Evolutionary conservation across 2,113 vertebrate species (phyloP), one percentile per base, ranked within the genome.

Genomic region (Damaliscus lunatus): DNA sequence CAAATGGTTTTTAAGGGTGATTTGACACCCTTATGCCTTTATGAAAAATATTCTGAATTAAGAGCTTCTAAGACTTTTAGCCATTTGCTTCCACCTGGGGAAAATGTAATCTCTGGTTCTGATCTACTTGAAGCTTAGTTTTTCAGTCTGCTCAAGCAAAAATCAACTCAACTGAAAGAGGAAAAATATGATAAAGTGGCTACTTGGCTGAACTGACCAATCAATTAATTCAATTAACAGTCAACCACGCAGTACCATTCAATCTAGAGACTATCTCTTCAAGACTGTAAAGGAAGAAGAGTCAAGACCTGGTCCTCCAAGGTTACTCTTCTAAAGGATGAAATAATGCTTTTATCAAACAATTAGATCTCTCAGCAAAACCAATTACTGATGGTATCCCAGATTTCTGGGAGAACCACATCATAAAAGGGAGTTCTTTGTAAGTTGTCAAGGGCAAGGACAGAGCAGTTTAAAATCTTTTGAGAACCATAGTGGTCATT

Each of bases 311-410:
- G 50, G 96, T 95, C 71, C 87, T 88, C 91, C 97, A 98, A 98
- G 94, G 96, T 98, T 91, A 92, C 71, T 90, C 80, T 81, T 97
- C 95, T 98, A 97, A 96, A 95, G 89, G 48, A 96, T 97, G 94
- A 98, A 97, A 97, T 97, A 97, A 98, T 97, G 94, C 93, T 96
- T 95, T 97, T 98, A 98, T 98, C 97, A 96, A 97, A 97, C 98
- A 98, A 98, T 98, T 97, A 98, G 90, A 97, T 98, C 96, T 48
- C 95, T 91, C 78, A 85, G 88, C 78, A 97, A 97, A 98, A 97
- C 95, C 98, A 98, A 98, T 98, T 97, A 96, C 97, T 96, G 96
- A 97, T 96, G 93, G 53, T 95, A 91, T 94, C 80, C 96, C 48
- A 96, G 96, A 97, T 97, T 97, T 78, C 97, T 94, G n/a, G 31